These are phyloP conservation scores for Pandemis heparana DNA, from an alignment of 2,888 invertebrate species.

Conservation along the genomic window DNA sequence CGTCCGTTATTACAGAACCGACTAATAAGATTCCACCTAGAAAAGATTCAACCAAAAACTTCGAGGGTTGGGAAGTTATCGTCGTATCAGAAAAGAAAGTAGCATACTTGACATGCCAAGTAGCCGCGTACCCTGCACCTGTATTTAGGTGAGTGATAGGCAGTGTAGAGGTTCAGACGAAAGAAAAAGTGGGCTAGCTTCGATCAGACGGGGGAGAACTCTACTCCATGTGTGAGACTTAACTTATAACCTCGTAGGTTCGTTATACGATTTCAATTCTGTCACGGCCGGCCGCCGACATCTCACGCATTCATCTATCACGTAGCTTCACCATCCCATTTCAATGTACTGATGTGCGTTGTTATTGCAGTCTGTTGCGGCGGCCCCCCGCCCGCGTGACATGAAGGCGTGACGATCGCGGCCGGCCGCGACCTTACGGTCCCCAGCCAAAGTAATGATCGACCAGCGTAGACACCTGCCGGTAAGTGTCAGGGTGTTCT, in stretches of 20 bases:
- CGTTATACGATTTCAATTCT: slow-evolving; percentile 48
- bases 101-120: slow-evolving; percentile 88
- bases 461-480: slow-evolving; percentile 82
- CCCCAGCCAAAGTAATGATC: slow-evolving; percentile 83
- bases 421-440: slow-evolving; percentile 79
- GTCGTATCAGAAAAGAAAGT: slow-evolving; percentile 78
- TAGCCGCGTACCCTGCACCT: slow-evolving; percentile 89
- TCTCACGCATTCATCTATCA: slow-evolving; percentile 83
- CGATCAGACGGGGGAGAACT: background rate
- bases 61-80: slow-evolving; percentile 88
- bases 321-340: slow-evolving; percentile 76
- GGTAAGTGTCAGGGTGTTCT: slow-evolving; percentile 86
- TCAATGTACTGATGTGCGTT: slow-evolving; percentile 80
- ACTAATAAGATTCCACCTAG: slow-evolving; percentile 88
- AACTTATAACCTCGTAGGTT: background rate
- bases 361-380: slow-evolving; percentile 82
- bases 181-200: slow-evolving; percentile 3
- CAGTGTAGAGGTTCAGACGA: background rate
- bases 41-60: slow-evolving; percentile 85
- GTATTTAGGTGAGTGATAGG: slow-evolving; percentile 88
- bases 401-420: slow-evolving; percentile 83
- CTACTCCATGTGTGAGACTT: background rate
- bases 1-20: slow-evolving; percentile 72
- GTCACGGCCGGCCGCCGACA: slow-evolving; percentile 70
- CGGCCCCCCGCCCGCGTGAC: slow-evolving; percentile 75